These are phyloP conservation scores for Drosophila kepulauana DNA, from an alignment of 1,140 invertebrate genomes.

Conservation along the genomic window DNA sequence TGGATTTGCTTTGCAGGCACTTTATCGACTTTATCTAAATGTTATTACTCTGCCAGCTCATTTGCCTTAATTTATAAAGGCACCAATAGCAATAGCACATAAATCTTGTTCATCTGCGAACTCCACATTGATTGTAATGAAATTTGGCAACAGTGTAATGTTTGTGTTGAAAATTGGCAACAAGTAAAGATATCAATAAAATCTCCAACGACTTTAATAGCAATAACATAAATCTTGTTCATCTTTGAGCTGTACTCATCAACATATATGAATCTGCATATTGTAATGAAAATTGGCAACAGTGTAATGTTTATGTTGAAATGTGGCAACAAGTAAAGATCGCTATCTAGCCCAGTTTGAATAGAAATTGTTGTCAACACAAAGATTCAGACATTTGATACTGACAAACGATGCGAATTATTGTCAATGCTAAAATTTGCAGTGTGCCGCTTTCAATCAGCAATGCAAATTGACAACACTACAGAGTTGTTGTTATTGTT, in stretches of 20 bases:
- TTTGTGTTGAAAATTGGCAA: slow-evolving; percentile 2
- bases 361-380: slow-evolving; percentile 15
- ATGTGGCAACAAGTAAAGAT: background rate
- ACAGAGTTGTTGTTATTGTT: background rate
- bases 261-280: background rate
- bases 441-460: background rate
- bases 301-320: slow-evolving; percentile 16
- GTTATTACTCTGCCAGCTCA: background rate
- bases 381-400: slow-evolving; percentile 8
- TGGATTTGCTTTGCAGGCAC: too few relatives aligned
- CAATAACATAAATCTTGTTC: too few relatives aligned
- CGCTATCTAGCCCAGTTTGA: background rate
- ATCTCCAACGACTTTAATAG: too few relatives aligned
- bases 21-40: background rate
- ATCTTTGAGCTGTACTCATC: too few relatives aligned
- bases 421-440: background rate
- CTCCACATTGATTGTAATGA: background rate
- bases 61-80: background rate
- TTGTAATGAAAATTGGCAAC: slow-evolving; percentile 14
- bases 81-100: background rate
- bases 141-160: slow-evolving; percentile 8
- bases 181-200: background rate
- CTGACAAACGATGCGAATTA: slow-evolving; percentile 4
- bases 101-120: background rate
- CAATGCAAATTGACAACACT: slow-evolving; percentile 8